A percentile compares a stretch with the other conserved stretches of the same genome.
phyloP scores from a whole-genome alignment of 2,113 vertebrate species.

The Chitala chitala region DNA sequence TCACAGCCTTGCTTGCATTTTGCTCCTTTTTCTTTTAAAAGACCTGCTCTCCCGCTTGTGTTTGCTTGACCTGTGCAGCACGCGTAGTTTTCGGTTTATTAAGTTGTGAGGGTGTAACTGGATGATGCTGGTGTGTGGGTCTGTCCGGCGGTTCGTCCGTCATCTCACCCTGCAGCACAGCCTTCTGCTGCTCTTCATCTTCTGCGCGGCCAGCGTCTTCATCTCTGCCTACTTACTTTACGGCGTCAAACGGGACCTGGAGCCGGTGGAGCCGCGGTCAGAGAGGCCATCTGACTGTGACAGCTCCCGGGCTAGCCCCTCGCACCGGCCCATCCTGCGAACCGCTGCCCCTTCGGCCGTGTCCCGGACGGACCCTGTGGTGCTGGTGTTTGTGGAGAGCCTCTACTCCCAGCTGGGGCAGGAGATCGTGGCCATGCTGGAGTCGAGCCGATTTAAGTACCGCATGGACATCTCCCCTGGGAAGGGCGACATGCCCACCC shows the following conservation, averaged over 20 bases:
- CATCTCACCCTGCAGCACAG: conserved; percentile 74
- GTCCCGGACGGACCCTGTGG: conserved; percentile 76
- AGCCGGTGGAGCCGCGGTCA: conserved; percentile 55
- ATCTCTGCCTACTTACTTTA: conserved; percentile 82
- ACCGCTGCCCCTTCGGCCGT: conserved; percentile 59
- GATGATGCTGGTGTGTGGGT: conserved; percentile 42
- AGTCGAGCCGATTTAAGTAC: conserved; percentile 82
- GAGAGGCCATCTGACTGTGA: conserved; percentile 63
- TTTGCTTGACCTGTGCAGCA: conserved; percentile 11
- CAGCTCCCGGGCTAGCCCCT: conserved; percentile 66
- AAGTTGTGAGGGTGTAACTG: too few species aligned
- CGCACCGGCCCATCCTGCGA: conserved; percentile 68
- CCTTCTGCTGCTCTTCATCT: conserved; percentile 72
- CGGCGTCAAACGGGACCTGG: conserved; percentile 73
- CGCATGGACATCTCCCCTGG: conserved; percentile 79
- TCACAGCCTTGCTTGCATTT: conserved; percentile 5
- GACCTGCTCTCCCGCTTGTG: conserved; percentile 30
- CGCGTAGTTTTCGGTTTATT: too few species aligned
- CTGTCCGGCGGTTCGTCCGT: conserved; percentile 67
- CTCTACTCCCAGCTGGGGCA: conserved; percentile 83
- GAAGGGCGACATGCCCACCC: conserved; percentile 83
- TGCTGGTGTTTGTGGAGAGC: conserved; percentile 84
- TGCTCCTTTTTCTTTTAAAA: not conserved
- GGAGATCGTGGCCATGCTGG: conserved; percentile 83
- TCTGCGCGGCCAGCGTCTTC: conserved; percentile 78